Evolutionary conservation across 1,140 invertebrate species (phyloP), one percentile per base, ranked within the genome.

Genomic region (Callitettix versicolor): DNA sequence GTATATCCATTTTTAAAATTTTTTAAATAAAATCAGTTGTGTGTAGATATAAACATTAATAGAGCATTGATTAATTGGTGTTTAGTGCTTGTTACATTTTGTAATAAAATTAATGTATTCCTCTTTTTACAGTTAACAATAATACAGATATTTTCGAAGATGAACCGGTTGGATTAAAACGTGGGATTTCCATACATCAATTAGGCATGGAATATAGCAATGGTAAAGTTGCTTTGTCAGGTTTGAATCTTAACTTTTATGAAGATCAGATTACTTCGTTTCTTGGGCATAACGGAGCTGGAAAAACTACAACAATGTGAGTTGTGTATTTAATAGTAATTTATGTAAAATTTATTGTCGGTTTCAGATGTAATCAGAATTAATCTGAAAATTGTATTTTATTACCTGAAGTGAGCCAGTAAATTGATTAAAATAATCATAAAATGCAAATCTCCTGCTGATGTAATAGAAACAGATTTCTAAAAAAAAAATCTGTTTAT

Each of bases 261-360:
- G 58, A 64, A 44, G 88, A 86, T 0, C 86, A 93, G 69, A 87
- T 94, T 1, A 85, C 93, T 64, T 88, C 88, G 0, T 73, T 94
- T 12, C 70, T 94, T 0, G 91, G 90, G 0, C 88, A 89, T 61
- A 93, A 91, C 63, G 84, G 84, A n/a, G 89, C 89, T 24, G 90
- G 90, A 1, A 94, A 94, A 73, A 91, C 88, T 1, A 91, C 88
- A 6, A 84, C 86, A 1, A 82, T 94, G 78, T 64, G 50, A 1
- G 51, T 47, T 47, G 24, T 2, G 51, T 50, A 17, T 44, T 49
- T 36, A 21, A 43, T n/a, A 36, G 34, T 36, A 7, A 7, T 36
- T 9, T 9, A 36, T 9, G 7, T 36, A 36, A 7, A 36, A n/a
- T n/a, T n/a, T n/a, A n/a, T n/a, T n/a, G n/a, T n/a, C n/a, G n/a